These are phyloP conservation scores for Hyperoplus lanceolatus DNA, from an alignment of 2,797 vertebrate species.

Conservation along the genomic window DNA sequence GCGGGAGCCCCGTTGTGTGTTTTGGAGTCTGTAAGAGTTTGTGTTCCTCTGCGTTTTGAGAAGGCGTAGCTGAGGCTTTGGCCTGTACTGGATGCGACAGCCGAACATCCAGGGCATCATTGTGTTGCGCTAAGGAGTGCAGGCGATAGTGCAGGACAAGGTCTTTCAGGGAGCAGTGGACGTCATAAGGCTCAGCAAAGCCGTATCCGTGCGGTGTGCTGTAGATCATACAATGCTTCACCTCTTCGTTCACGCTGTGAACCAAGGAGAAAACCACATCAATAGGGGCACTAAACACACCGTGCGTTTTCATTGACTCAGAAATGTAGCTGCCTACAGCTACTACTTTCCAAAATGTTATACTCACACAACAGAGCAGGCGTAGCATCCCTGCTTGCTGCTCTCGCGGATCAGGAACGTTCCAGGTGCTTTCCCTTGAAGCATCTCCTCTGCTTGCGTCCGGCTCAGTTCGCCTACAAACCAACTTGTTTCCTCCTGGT, in stretches of 20 bases:
- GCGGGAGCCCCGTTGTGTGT: conserved; percentile 76
- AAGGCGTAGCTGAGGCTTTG: conserved; percentile 64
- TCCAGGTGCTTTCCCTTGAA: conserved; percentile 92
- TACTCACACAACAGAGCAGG: conserved; percentile 88
- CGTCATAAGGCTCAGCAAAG: conserved; percentile 95
- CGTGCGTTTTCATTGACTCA: neutral
- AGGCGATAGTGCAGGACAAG: conserved; percentile 97
- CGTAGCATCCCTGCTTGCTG: conserved; percentile 90
- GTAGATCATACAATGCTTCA: conserved; percentile 98
- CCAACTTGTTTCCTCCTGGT: conserved; percentile 95
- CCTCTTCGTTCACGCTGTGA: conserved; percentile 94
- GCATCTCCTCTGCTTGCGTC: conserved; percentile 94
- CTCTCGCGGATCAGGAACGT: conserved; percentile 97
- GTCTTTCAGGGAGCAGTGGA: conserved; percentile 95
- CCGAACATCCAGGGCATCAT: conserved; percentile 95
- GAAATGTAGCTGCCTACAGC: neutral
- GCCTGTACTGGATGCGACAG: conserved; percentile 92
- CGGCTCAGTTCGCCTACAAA: conserved; percentile 96
- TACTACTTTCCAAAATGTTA: neutral
- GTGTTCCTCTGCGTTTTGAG: conserved; percentile 77
- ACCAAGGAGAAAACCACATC: neutral
- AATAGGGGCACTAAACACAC: neutral
- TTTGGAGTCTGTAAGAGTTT: conserved; percentile 84
- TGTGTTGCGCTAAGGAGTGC: conserved; percentile 96
- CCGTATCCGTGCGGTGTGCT: conserved; percentile 94